Evolutionary conservation across 2,888 invertebrate species (phyloP).

Genomic region (Eubasilissa splendida): DNA sequence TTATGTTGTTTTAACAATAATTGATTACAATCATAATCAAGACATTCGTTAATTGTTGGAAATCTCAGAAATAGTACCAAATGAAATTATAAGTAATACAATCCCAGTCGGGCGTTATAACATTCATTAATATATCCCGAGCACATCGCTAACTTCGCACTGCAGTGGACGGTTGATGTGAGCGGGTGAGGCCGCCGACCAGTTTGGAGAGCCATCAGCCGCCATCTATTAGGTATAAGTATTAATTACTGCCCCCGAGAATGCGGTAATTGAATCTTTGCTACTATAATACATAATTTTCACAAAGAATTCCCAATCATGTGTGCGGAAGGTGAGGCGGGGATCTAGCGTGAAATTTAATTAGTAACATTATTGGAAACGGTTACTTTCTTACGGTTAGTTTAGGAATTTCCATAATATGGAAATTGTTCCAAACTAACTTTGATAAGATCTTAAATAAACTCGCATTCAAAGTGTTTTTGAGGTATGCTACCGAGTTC

Average conservation of each 20-base stretch:
- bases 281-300: slow-evolving; percentile 37
- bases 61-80: not conserved
- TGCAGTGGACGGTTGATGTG: too few relatives aligned
- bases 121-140: not conserved
- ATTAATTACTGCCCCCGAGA: slow-evolving; percentile 40
- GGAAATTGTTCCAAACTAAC: slow-evolving; percentile 38
- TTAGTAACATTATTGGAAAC: slow-evolving; percentile 42
- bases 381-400: slow-evolving; percentile 36
- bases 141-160: too few relatives aligned
- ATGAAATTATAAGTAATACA: not conserved
- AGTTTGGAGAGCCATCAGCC: not conserved
- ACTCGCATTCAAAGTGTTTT: slow-evolving; percentile 37
- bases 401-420: slow-evolving; percentile 39
- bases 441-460: slow-evolving; percentile 42
- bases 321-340: slow-evolving; percentile 30
- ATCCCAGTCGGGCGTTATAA: not conserved
- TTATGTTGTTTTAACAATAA: too few relatives aligned
- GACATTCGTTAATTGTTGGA: too few relatives aligned
- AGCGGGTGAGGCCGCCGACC: not conserved
- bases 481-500: slow-evolving; percentile 31
- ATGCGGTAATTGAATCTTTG: slow-evolving; percentile 44
- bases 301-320: slow-evolving; percentile 39
- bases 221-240: not conserved
- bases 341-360: slow-evolving; percentile 39
- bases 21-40: too few relatives aligned